These are phyloP conservation scores for Leontocebus nigricollis DNA, from an alignment of 2,797 vertebrate species.

Conservation along the genomic window DNA sequence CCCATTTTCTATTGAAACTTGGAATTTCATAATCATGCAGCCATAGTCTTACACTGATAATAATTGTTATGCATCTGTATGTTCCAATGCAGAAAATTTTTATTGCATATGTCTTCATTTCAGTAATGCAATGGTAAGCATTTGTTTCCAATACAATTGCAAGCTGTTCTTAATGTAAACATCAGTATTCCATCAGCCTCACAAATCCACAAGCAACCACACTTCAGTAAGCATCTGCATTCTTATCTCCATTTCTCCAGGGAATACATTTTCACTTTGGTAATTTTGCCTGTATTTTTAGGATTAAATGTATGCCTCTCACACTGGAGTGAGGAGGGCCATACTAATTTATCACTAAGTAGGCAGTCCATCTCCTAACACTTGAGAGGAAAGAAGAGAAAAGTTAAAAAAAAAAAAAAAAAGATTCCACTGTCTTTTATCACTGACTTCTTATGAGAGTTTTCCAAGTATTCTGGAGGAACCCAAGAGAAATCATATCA, in stretches of 20 bases:
- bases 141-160: slow-evolving; percentile 54
- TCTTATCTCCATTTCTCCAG: slow-evolving; percentile 58
- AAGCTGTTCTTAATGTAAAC: slow-evolving; percentile 59
- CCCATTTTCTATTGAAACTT: slow-evolving; percentile 50
- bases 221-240: slow-evolving; percentile 33
- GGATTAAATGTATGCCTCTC: slow-evolving; percentile 61
- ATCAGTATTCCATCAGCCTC: slow-evolving; percentile 57
- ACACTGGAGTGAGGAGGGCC: neutral
- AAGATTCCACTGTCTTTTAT: neutral
- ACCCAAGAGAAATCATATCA: neutral
- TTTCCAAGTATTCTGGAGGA: neutral
- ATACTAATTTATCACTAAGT: slow-evolving; percentile 42
- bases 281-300: slow-evolving; percentile 70
- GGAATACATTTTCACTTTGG: slow-evolving; percentile 59
- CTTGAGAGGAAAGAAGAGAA: neutral
- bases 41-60: slow-evolving; percentile 28
- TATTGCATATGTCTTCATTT: slow-evolving; percentile 50
- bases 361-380: slow-evolving; percentile 12
- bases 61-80: slow-evolving; percentile 32
- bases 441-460: neutral
- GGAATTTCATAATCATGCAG: slow-evolving; percentile 45
- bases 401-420: neutral
- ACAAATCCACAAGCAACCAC: slow-evolving; percentile 34
- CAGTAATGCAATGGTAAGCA: slow-evolving; percentile 48
- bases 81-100: slow-evolving; percentile 31